phyloP scores from a whole-genome alignment of 2,113 vertebrate species.

The Ranitomeya variabilis region DNA sequence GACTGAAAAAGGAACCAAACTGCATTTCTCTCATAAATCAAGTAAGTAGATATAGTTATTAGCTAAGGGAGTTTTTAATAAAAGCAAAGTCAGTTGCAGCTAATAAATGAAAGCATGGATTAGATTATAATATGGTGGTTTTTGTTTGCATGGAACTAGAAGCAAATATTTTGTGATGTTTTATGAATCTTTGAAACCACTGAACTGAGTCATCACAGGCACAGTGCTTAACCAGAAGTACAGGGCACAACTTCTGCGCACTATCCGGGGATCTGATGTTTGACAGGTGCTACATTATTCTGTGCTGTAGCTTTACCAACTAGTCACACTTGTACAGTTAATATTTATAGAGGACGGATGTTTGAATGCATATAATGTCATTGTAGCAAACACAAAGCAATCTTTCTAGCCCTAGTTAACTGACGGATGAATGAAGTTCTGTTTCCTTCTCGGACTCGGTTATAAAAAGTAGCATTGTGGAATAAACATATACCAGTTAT shows the following conservation, averaged over 20 bases:
- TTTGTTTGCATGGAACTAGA: neutral
- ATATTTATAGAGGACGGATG: neutral
- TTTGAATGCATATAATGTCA: neutral
- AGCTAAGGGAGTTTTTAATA: neutral
- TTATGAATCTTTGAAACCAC: neutral
- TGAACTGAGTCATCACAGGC: neutral
- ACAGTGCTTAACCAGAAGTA: neutral
- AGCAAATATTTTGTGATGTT: neutral
- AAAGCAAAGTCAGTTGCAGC: neutral
- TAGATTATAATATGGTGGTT: neutral
- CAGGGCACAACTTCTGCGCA: neutral
- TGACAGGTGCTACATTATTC: conserved; percentile 15
- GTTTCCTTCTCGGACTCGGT: conserved; percentile 2
- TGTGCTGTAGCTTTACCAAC: neutral
- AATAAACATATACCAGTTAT: neutral
- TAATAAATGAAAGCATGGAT: neutral
- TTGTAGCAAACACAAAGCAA: neutral
- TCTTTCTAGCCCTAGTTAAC: neutral
- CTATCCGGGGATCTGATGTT: neutral
- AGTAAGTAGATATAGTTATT: conserved; percentile 32
- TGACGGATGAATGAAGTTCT: conserved; percentile 20
- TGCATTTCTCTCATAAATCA: conserved; percentile 26
- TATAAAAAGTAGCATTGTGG: neutral
- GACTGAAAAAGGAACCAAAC: neutral
- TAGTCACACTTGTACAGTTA: neutral